Percentiles rank a stretch among this genome's conserved stretches.
Evolutionary conservation across 1,140 invertebrate species (phyloP).

Genomic region (Nymphalis io): DNA sequence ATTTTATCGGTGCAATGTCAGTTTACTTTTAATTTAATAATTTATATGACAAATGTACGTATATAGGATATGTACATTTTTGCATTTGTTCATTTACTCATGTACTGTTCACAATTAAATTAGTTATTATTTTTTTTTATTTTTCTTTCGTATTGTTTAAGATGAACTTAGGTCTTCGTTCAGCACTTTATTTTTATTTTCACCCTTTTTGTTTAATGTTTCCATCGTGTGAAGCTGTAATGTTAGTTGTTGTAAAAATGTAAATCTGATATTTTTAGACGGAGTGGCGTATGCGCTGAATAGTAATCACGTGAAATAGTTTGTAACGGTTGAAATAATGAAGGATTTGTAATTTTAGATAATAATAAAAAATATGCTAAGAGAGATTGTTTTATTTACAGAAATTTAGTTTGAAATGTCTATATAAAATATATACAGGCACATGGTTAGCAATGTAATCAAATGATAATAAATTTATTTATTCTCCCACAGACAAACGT

Average conservation of each 20-base stretch:
- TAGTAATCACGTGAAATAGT: constrained; percentile 66
- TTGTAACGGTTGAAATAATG: constrained; percentile 73
- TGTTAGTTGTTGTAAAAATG: constrained; percentile 70
- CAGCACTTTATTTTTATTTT: not conserved
- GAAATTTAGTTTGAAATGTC: too few species aligned
- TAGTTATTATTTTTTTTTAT: constrained; percentile 3
- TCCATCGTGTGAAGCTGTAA: constrained; percentile 25
- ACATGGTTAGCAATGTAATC: too few species aligned
- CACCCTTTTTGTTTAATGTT: not conserved
- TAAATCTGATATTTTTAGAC: constrained; percentile 74
- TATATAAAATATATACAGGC: too few species aligned
- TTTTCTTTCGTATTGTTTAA: not conserved
- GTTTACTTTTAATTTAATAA: constrained; percentile 10
- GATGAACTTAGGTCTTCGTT: not conserved
- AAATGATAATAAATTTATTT: too few species aligned
- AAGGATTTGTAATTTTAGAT: constrained; percentile 80
- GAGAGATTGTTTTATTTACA: constrained; percentile 46
- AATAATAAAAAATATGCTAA: constrained; percentile 57
- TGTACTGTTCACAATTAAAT: constrained; percentile 2
- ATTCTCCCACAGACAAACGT: too few species aligned
- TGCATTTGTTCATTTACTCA: constrained; percentile 8
- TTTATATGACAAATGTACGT: constrained; percentile 2
- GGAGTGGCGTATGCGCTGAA: constrained; percentile 62
- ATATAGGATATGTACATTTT: not conserved
- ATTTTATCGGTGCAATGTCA: constrained; percentile 2